Evolutionary conservation across 1,140 invertebrate species (phyloP), one percentile per base, ranked within the genome.

Genomic region (Heliconius hermathena): DNA sequence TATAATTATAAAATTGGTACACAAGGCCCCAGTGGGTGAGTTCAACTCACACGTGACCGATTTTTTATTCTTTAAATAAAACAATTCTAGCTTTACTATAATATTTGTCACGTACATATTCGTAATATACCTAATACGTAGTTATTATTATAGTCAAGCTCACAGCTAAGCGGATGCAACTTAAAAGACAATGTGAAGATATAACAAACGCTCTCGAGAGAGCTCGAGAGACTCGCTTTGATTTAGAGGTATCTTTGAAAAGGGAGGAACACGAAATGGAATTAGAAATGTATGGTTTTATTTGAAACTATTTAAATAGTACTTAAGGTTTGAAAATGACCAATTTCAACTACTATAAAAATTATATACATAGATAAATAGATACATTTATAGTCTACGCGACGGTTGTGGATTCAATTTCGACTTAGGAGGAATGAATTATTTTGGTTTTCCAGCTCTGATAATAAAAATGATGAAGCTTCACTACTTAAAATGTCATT

Each of bases 131-230:
- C 3, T 66, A 66, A 66, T 16, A 29, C 5, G 1, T 38, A 33
- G 8, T 29, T 38, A 70, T 76, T 77, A 46, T 81, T 84, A 9
- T 75, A 92, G 90, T 88, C 4, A 87, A 75, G 73, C 81, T 91
- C 78, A 88, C 88, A 52, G 89, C 90, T 2, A 89, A 88, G 57
- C 88, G 90, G 16, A 87, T 87, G 82, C 89, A 92, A 79, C 74
- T 92, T 36, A 89, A 89, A 66, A 81, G 78, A 22, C 88, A 89
- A 73, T 87, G 85, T 78, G 89, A 92, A 76, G 85, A 84, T 8
- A 73, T 87, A 18, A 84, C 66, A 36, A 81, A 81, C 41, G 74
- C 81, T 3, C 71, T 90, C 16, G 82, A 89, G 66, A 79, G 70
- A 54, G 85, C 85, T 9, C 83, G 82, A 13, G 78, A 76, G 8